Evolutionary conservation across 2,113 vertebrate genomes (phyloP).

Genomic region (Microcebus ravelobensis): DNA sequence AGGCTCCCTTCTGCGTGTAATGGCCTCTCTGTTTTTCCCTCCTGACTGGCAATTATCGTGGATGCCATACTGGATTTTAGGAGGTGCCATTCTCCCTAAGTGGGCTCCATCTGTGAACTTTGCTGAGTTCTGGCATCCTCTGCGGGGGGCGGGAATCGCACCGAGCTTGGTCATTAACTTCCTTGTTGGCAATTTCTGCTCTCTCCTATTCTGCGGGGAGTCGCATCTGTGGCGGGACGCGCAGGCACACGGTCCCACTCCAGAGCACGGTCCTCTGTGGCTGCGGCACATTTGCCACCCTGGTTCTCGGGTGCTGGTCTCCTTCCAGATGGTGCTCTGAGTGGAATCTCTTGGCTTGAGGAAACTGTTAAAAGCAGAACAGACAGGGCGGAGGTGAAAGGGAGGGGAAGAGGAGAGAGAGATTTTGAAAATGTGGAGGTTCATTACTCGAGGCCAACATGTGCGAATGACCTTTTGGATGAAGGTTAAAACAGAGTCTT

Average conservation of each 20-base stretch:
- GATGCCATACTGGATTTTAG: conserved; percentile 79
- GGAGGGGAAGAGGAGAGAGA: background rate
- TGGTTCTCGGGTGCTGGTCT: background rate
- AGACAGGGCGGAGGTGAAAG: background rate
- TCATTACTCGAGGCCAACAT: background rate
- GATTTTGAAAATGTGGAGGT: background rate
- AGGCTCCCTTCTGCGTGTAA: conserved; percentile 64
- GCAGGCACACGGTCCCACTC: rapidly evolving
- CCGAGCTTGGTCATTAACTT: conserved; percentile 74
- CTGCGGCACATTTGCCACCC: background rate
- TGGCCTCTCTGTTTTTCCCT: background rate
- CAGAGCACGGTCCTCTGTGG: rapidly evolving
- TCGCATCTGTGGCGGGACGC: background rate
- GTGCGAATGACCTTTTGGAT: background rate
- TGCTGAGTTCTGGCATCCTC: conserved; percentile 31
- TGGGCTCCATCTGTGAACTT: conserved; percentile 75
- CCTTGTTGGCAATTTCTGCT: conserved; percentile 59
- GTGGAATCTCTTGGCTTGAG: background rate
- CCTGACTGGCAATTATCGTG: conserved; percentile 74
- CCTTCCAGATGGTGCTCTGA: background rate
- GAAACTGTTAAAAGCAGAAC: background rate
- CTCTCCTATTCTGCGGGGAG: background rate
- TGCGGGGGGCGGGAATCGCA: conserved; percentile 52
- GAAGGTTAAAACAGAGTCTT: background rate
- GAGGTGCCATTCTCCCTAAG: conserved; percentile 72